Evolutionary conservation across 2,888 invertebrate species (phyloP), one percentile per base, ranked within the genome.

Genomic region (Protophormia terraenovae): DNA sequence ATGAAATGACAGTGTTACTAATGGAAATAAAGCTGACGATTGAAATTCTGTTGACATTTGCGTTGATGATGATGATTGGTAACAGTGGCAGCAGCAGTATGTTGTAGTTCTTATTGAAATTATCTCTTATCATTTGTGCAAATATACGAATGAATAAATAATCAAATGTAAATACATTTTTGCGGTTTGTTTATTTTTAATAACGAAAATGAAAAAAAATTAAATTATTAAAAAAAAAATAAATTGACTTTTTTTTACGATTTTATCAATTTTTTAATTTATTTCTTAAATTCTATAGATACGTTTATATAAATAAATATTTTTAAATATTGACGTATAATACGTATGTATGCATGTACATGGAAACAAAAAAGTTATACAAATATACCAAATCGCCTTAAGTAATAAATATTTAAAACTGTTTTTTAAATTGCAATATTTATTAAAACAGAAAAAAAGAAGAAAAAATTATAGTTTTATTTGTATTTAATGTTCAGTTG

Each of bases 101-200:
- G 19, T 12, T 19, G 29, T 22, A 29, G n/a, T 53, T n/a, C 22
- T 35, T 27, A 27, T 3, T 14, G 58, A 73, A 58, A 80, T 60
- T 32, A 19, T 32, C n/a, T 22, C 8, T 32, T 38, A 35, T 35
- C 10, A 53, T 32, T 35, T 53, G 69, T 53, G 8, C 35, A 53
- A 22, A 53, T 69, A 16, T 32, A 32, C 16, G 35, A 62, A 80
- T 67, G 47, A 75, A 67, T 67, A 81, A 38, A 60, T 67, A 67
- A 81, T 81, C 27, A 58, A 67, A 60, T 38, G 50, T 75, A 67
- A 73, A 81, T 67, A 67, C 12, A 67, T 38, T 55, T 75, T 38
- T 81, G 81, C 41, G 73, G 75, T 50, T 75, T 38, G 35, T 38
- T 75, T 60, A 50, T 35, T 69, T 73, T 45, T 32, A 35, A 16